Evolutionary conservation across 2,113 vertebrate genomes (phyloP).

Genomic region (Oceanites oceanicus): DNA sequence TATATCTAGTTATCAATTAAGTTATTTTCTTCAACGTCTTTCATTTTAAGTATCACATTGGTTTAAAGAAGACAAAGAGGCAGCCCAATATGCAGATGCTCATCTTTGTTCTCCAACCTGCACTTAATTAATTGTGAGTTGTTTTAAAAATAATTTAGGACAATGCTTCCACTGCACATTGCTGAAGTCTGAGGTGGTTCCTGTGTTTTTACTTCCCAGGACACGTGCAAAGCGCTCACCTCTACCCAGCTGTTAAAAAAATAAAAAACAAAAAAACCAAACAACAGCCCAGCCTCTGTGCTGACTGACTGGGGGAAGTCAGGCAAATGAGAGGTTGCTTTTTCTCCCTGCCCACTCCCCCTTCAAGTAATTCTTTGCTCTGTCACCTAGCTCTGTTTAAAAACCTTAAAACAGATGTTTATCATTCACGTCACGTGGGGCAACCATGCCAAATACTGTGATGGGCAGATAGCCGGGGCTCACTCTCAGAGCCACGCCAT

Average conservation of each 20-base stretch:
- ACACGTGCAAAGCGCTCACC: background rate
- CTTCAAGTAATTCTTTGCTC: background rate
- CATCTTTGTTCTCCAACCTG: background rate
- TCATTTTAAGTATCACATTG: background rate
- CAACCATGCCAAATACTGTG: background rate
- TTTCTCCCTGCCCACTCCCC: background rate
- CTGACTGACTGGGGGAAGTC: background rate
- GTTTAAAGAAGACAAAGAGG: background rate
- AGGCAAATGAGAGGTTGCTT: background rate
- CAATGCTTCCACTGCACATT: background rate
- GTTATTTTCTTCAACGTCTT: background rate
- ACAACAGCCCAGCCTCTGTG: background rate
- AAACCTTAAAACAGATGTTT: background rate
- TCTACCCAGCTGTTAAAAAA: background rate
- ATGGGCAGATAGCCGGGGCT: background rate
- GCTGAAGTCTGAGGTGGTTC: background rate
- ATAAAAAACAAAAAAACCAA: background rate
- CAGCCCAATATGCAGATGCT: background rate
- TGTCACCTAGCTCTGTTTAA: background rate
- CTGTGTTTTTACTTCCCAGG: background rate
- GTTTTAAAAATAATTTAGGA: background rate
- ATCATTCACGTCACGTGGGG: background rate
- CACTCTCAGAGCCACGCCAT: background rate
- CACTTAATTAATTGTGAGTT: background rate
- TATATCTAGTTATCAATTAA: background rate